phyloP scores from a whole-genome alignment of 1,140 invertebrate species.

The Trypoxylus dichotomus region DNA sequence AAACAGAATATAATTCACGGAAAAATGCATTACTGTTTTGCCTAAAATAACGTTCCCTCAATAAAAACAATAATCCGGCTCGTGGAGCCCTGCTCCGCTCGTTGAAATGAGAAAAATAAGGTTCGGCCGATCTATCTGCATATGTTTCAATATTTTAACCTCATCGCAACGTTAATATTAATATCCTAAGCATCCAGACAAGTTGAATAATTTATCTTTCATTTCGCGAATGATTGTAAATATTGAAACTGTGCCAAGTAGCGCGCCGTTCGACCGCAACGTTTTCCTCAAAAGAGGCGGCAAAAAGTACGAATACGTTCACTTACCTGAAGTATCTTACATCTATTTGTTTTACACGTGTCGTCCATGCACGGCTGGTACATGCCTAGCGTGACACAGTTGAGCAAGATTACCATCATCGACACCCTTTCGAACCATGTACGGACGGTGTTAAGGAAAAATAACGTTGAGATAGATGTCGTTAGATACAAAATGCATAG shows the following conservation, averaged over 20 bases:
- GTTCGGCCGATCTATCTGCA: no score
- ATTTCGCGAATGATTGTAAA: neutral
- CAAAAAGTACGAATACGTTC: neutral
- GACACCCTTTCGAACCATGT: constrained; percentile 99
- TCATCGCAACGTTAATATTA: neutral
- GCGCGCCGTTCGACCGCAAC: neutral
- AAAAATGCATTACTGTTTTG: no score
- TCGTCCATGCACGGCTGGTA: constrained; percentile 98
- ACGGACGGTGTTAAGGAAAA: constrained; percentile 68
- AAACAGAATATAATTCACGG: no score
- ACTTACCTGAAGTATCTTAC: constrained; percentile 88
- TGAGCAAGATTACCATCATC: constrained; percentile 97
- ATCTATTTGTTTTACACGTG: constrained; percentile 86
- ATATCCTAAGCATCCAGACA: neutral
- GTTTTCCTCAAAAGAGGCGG: neutral
- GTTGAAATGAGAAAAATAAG: no score
- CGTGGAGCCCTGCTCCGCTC: no score
- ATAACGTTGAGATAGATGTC: neutral
- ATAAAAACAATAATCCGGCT: no score
- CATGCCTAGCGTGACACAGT: constrained; percentile 99
- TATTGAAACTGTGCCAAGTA: neutral
- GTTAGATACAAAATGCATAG: no score
- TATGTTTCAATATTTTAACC: neutral
- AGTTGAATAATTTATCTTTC: constrained; percentile 11
- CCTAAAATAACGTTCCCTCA: no score